A percentile compares a stretch with the other conserved stretches of the same genome.
phyloP scores from a whole-genome alignment of 2,113 vertebrate species.

The Clupea harengus region DNA sequence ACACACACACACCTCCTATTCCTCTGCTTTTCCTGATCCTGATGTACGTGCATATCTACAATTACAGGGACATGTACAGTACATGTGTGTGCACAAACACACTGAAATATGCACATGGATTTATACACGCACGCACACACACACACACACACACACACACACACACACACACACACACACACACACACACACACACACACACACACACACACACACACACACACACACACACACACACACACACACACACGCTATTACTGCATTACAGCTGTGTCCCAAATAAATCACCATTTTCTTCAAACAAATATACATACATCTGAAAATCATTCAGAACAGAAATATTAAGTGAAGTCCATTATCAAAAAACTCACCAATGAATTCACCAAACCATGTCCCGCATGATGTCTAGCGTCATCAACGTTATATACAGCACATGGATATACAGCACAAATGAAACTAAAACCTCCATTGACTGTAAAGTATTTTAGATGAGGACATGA shows the following conservation, averaged over 20 bases:
- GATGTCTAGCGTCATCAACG: too few relatives aligned
- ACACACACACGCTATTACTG: slow-evolving; percentile 26
- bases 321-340: background rate
- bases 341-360: background rate
- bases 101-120: background rate
- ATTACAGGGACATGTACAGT: background rate
- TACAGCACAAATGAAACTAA: too few relatives aligned
- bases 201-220: background rate
- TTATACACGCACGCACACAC: background rate
- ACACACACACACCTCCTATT: slow-evolving; percentile 4
- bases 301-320: background rate
- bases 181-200: slow-evolving; percentile 25
- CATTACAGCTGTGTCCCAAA: background rate
- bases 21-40: background rate
- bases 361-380: background rate
- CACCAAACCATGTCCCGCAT: background rate
- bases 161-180: background rate
- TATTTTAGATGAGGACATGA: background rate
- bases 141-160: background rate
- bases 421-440: background rate
- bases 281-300: background rate
- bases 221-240: slow-evolving; percentile 33
- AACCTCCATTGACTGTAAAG: background rate
- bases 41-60: background rate
- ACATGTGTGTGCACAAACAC: background rate